Conservation (phyloP, 2,797 vertebrate species). For the Neomorphus geoffroyi region DNA sequence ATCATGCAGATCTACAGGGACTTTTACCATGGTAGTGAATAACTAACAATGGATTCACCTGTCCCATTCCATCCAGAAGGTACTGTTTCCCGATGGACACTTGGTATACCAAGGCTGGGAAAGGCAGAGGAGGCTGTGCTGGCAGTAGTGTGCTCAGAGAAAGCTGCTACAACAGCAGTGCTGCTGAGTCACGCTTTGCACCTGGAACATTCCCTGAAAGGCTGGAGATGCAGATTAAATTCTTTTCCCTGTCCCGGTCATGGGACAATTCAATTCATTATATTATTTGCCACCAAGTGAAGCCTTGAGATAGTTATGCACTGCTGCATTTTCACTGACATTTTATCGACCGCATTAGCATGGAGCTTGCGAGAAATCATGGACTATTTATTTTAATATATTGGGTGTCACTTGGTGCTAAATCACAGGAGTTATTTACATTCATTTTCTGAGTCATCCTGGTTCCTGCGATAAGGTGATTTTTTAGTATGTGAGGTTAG, state of each 20-base stretch:
- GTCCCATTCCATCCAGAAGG: background rate
- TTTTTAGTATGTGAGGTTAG: background rate
- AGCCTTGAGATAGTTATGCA: background rate
- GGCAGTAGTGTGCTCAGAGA: background rate
- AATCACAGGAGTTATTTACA: conserved; percentile 19
- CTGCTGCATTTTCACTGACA: background rate
- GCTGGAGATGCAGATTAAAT: background rate
- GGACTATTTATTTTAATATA: conserved; percentile 29
- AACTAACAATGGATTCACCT: background rate
- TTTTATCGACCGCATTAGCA: background rate
- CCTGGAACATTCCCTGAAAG: conserved; percentile 7
- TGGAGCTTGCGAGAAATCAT: background rate
- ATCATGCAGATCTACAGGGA: background rate
- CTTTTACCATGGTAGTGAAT: background rate
- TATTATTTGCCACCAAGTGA: background rate
- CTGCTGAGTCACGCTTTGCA: conserved; percentile 41
- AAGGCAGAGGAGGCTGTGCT: background rate
- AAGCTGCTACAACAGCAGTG: background rate
- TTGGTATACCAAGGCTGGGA: background rate
- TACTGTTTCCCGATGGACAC: background rate
- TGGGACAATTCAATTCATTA: background rate
- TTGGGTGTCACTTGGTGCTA: background rate
- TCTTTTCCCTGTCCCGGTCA: background rate
- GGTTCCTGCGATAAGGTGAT: background rate
- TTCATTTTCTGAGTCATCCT: conserved; percentile 43